phyloP scores from a whole-genome alignment of 2,888 invertebrate genomes.

The Conchocele bisecta region DNA sequence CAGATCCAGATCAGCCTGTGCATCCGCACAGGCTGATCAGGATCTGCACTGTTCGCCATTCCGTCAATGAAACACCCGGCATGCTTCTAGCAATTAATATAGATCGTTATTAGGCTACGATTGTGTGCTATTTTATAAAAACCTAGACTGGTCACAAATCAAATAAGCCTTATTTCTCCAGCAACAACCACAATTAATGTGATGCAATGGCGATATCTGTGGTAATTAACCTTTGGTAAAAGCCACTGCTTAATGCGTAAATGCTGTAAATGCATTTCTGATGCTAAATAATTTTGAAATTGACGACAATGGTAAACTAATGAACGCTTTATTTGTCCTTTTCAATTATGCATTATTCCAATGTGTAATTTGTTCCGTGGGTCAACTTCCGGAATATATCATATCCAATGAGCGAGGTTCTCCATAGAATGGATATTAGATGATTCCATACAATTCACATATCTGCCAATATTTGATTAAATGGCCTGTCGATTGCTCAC shows the following conservation, averaged over 20 bases:
- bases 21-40: too few relatives aligned
- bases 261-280: constrained; percentile 44
- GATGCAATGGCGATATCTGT: too few relatives aligned
- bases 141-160: too few relatives aligned
- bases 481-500: constrained; percentile 32
- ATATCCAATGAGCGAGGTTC: not conserved
- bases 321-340: constrained; percentile 42
- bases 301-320: constrained; percentile 32
- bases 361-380: constrained; percentile 45
- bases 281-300: constrained; percentile 41
- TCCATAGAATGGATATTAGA: constrained; percentile 6
- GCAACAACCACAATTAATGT: too few relatives aligned
- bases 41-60: too few relatives aligned
- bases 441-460: constrained; percentile 12
- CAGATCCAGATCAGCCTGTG: too few relatives aligned
- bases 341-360: constrained; percentile 36
- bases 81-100: too few relatives aligned
- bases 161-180: too few relatives aligned
- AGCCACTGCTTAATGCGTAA: constrained; percentile 12
- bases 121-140: too few relatives aligned
- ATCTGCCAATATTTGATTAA: constrained; percentile 32
- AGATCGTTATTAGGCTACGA: too few relatives aligned
- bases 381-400: constrained; percentile 42
- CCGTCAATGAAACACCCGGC: too few relatives aligned
- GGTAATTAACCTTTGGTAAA: constrained; percentile 6